Percentiles rank a stretch among this genome's conserved stretches.
Conservation (phyloP, 2,797 vertebrate species). For the Coreius guichenoti region DNA sequence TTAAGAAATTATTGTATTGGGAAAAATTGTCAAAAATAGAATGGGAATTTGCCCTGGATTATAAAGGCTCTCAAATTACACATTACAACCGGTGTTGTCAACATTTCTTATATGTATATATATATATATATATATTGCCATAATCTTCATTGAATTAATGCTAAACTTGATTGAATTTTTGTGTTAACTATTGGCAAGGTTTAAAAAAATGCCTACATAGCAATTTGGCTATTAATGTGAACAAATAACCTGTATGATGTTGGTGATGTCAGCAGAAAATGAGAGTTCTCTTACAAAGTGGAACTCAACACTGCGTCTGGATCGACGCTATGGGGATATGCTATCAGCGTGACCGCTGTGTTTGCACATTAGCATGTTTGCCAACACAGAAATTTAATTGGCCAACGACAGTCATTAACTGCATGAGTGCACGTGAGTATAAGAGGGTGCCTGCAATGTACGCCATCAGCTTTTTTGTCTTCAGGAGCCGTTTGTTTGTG, state of each 20-base stretch:
- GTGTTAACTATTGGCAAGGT: not conserved
- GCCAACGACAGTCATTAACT: not conserved
- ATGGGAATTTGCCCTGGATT: not conserved
- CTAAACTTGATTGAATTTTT: not conserved
- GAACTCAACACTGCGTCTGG: not conserved
- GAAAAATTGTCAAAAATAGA: not conserved
- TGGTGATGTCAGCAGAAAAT: not conserved
- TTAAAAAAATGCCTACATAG: not conserved
- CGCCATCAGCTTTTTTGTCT: not conserved
- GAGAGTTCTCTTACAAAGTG: not conserved
- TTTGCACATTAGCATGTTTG: not conserved
- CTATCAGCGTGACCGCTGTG: not conserved
- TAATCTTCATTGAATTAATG: not conserved
- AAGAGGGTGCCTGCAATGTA: not conserved
- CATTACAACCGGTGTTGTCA: too few relatives aligned
- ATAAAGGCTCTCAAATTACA: too few relatives aligned
- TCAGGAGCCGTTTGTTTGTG: not conserved
- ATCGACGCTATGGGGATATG: too few relatives aligned
- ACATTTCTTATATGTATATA: too few relatives aligned
- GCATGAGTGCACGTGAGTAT: not conserved
- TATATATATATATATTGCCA: too few relatives aligned
- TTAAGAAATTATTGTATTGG: not conserved
- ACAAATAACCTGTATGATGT: not conserved
- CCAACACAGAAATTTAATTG: not conserved
- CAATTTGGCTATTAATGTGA: not conserved